phyloP scores from a whole-genome alignment of 2,888 invertebrate species.

The Scaptomyza parva region DNA sequence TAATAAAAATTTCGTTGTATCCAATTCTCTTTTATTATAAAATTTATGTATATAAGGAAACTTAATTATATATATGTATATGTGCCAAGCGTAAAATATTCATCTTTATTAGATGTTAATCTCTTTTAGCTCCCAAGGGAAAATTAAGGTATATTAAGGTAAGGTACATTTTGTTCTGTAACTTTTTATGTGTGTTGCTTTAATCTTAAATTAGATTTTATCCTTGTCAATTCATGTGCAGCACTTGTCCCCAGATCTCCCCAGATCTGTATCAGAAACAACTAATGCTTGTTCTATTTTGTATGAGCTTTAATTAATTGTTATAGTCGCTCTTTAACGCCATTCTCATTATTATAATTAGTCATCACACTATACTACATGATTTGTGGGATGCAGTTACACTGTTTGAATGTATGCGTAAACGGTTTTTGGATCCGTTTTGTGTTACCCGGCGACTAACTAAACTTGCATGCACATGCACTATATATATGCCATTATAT shows the following conservation, averaged over 20 bases:
- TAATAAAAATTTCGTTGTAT: no score
- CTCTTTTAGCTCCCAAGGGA: constrained; percentile 2
- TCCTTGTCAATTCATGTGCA: background rate
- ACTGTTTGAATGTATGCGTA: constrained; percentile 76
- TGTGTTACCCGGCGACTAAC: constrained; percentile 20
- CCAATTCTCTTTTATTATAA: background rate
- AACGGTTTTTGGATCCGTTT: constrained; percentile 26
- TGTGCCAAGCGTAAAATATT: constrained; percentile 7
- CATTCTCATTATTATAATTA: constrained; percentile 36
- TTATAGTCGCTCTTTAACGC: constrained; percentile 39
- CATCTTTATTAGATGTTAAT: constrained; percentile 8
- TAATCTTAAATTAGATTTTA: background rate
- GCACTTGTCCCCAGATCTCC: background rate
- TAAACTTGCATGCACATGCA: constrained; percentile 18
- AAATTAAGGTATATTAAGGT: background rate
- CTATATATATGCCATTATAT: constrained; percentile 30
- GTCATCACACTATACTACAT: constrained; percentile 56
- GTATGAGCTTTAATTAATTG: constrained; percentile 63
- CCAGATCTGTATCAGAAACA: background rate
- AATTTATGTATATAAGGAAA: constrained; percentile 1
- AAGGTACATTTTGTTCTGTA: background rate
- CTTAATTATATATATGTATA: background rate
- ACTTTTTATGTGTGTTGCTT: background rate
- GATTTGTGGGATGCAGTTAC: constrained; percentile 68
- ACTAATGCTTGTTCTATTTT: background rate